Conservation (phyloP, 2,888 invertebrate genomes). For the Panopea generosa region DNA sequence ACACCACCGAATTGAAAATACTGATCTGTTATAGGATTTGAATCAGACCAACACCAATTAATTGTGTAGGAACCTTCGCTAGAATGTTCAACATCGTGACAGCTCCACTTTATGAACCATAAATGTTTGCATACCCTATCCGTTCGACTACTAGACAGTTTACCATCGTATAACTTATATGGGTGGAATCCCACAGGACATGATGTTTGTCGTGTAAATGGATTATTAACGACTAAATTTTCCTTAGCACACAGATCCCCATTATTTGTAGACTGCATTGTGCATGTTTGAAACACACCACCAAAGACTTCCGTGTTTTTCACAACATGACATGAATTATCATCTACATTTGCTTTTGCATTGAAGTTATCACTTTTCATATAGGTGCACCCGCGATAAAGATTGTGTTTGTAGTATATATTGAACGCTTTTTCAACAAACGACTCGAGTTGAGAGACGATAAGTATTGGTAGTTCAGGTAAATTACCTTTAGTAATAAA, state of each 20-base stretch:
- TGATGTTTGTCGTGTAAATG: not conserved
- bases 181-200: not conserved
- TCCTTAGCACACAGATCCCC: conserved; percentile 13
- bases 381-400: conserved; percentile 48
- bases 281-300: conserved; percentile 49
- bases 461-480: no score
- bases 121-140: no score
- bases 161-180: no score
- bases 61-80: no score
- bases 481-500: conserved; percentile 10
- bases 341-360: conserved; percentile 43
- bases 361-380: conserved; percentile 32
- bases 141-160: no score
- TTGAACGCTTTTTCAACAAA: conserved; percentile 27
- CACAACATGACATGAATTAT: conserved; percentile 20
- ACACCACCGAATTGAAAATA: conserved; percentile 1
- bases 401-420: conserved; percentile 46
- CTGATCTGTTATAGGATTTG: not conserved
- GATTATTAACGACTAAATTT: not conserved
- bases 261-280: conserved; percentile 3
- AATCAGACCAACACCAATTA: not conserved
- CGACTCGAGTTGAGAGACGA: no score
- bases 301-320: conserved; percentile 38
- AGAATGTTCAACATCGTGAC: no score
- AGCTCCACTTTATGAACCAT: no score